Conservation (phyloP, 2,797 vertebrate genomes). For the Molossus molossus region DNA sequence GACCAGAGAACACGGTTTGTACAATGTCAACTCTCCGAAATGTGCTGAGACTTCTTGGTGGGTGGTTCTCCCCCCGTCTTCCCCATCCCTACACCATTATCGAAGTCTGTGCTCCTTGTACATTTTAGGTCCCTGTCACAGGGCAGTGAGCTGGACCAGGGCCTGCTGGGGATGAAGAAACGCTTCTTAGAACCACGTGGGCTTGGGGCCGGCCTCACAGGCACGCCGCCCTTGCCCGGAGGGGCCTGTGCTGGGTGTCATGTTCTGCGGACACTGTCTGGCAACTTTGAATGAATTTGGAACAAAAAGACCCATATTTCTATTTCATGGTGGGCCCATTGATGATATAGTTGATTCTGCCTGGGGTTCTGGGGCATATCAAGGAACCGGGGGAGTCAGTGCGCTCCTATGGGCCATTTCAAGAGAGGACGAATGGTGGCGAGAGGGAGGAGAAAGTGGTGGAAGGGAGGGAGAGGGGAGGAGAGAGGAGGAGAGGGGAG, state of each 20-base stretch:
- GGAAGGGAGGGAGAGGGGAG: not conserved
- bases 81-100: not conserved
- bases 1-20: not conserved
- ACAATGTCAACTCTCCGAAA: not conserved
- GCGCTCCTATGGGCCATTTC: not conserved
- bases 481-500: not conserved
- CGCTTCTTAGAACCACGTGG: not conserved
- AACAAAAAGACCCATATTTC: not conserved
- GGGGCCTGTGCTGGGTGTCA: not conserved
- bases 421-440: not conserved
- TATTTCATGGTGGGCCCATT: not conserved
- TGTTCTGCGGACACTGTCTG: not conserved
- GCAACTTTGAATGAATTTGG: not conserved
- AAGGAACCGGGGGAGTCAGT: not conserved
- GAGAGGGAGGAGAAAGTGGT: not conserved
- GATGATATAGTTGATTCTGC: too few species aligned
- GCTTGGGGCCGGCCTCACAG: not conserved
- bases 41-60: not conserved
- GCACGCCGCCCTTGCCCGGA: rapidly evolving
- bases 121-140: not conserved
- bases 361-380: not conserved
- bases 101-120: not conserved
- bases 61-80: not conserved
- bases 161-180: not conserved
- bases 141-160: not conserved